Conservation (phyloP, 2,888 invertebrate genomes). For the Dolichopus griseipennis region DNA sequence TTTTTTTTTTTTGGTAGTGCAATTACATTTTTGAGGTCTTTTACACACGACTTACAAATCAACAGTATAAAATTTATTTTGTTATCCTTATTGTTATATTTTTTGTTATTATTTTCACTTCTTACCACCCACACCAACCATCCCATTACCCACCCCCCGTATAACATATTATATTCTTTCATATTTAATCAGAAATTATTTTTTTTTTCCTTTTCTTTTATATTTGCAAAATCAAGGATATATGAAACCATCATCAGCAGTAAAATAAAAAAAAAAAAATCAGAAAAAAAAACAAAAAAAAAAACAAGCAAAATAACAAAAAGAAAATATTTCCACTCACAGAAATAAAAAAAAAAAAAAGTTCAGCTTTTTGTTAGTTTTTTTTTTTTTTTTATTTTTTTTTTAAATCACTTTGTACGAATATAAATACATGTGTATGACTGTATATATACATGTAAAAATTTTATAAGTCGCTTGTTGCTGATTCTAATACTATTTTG, state of each 20-base stretch:
- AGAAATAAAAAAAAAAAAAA: no score
- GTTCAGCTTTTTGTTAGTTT: no score
- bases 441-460: no score
- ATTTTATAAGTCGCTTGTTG: no score
- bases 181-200: neutral
- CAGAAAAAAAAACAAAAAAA: neutral
- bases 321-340: no score
- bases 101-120: no score
- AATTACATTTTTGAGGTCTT: slow-evolving; percentile 6
- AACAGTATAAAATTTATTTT: neutral
- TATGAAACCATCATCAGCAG: neutral
- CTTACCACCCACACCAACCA: neutral
- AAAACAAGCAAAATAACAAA: neutral
- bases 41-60: slow-evolving; percentile 2
- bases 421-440: no score
- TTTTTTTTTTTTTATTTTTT: no score
- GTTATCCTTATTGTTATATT: no score
- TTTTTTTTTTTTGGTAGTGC: neutral
- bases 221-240: neutral
- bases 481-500: no score
- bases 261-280: neutral
- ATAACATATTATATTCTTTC: neutral
- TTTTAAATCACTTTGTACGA: no score
- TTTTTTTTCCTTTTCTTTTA: neutral
- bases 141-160: neutral